These are phyloP conservation scores for Rhadina sibilatrix DNA, from an alignment of 2,113 vertebrate species.

Conservation along the genomic window DNA sequence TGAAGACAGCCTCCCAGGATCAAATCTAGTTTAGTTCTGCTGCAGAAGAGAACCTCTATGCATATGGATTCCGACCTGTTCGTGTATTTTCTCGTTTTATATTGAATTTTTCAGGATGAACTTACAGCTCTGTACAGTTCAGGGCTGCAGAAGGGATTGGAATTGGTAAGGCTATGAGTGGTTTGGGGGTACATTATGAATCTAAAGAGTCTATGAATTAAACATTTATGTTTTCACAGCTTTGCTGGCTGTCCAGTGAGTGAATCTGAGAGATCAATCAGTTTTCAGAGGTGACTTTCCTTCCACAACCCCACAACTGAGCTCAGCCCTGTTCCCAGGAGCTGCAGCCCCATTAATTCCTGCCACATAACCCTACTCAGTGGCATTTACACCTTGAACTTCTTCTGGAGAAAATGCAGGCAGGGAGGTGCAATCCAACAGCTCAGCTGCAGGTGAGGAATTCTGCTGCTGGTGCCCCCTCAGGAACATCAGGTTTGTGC, in stretches of 20 bases:
- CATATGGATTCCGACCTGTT: not conserved
- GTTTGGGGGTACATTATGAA: not conserved
- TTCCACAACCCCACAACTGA: not conserved
- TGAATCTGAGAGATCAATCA: not conserved
- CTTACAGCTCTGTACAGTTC: not conserved
- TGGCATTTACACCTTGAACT: not conserved
- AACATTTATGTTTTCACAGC: not conserved
- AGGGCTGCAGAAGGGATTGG: not conserved
- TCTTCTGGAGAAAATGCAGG: not conserved
- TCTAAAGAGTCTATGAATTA: not conserved
- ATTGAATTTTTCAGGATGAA: not conserved
- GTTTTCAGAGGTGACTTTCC: not conserved
- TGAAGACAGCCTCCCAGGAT: not conserved
- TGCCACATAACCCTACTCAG: accelerated
- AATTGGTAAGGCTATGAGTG: not conserved
- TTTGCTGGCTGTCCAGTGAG: not conserved
- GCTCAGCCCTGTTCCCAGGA: not conserved
- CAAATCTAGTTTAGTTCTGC: not conserved
- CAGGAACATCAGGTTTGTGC: not conserved
- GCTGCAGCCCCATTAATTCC: not conserved
- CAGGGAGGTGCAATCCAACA: not conserved
- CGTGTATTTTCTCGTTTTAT: not conserved
- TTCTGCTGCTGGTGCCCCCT: not conserved
- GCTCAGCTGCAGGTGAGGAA: not conserved
- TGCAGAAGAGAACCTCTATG: not conserved